Evolutionary conservation across 2,797 vertebrate genomes (phyloP), one percentile per base, ranked within the genome.

Genomic region (Darevskia mixta): DNA sequence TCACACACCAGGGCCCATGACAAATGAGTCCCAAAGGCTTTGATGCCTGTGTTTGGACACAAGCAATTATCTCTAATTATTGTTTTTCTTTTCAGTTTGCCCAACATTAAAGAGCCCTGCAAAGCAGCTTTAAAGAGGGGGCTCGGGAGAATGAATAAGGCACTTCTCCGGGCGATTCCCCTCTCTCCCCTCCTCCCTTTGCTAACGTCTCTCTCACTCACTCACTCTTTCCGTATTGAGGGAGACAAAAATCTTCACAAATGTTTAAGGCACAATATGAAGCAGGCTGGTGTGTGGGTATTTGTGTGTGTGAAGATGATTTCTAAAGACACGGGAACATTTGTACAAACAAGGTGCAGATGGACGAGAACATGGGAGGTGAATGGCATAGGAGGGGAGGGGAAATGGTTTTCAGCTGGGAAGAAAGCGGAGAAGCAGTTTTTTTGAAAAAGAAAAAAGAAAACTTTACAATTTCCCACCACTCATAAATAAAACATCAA

Each of bases 41-140:
- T 98, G 97, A 98, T 97, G 97, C 97, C 97, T 97, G 97, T 98
- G 98, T 98, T 98, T 98, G 98, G 97, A 98, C 98, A 98, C 98
- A 98, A 97, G 97, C 98, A 98, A 98, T 98, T 97, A 97, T 97
- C 97, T 98, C 97, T 96, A 98, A 98, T 98, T 98, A 98, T 98
- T 98, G 97, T 98, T 98, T 98, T 98, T 97, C 98, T 97, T 98
- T 98, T 98, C 97, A 97, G 97, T 98, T 97, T 97, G 96, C 95
- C 97, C 96, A 97, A 96, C 96, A 96, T 95, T 96, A 95, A 94
- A 95, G 94, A 95, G 95, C 92, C 94, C 94, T 97, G 95, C 95
- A 95, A 96, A 95, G 96, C 95, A 94, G 95, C 92, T 95, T 95
- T 94, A 96, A 96, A 95, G 93, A 96, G 95, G 93, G 89, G 92